Evolutionary conservation across 2,113 vertebrate species (phyloP).

Genomic region (Antechinus stuartii): DNA sequence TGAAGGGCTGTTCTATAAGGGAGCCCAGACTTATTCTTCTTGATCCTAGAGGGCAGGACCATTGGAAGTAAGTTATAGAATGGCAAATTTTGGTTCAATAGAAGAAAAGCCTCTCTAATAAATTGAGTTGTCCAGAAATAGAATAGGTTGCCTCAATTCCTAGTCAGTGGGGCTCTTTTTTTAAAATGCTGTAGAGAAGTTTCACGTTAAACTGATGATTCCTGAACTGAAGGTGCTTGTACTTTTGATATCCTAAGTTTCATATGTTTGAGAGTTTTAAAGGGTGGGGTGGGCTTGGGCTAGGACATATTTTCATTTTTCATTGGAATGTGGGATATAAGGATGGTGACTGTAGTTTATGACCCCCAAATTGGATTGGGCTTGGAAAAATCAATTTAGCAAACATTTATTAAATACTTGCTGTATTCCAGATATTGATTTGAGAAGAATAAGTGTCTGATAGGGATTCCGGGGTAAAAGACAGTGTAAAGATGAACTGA

Average conservation of each 20-base stretch:
- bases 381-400: background rate
- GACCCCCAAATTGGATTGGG: background rate
- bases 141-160: background rate
- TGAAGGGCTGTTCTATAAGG: background rate
- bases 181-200: background rate
- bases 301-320: background rate
- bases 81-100: background rate
- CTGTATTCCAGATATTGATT: background rate
- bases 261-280: background rate
- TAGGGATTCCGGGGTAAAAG: background rate
- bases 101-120: background rate
- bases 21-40: background rate
- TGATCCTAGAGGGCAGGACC: background rate
- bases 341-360: background rate
- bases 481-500: background rate
- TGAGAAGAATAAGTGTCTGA: background rate
- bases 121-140: background rate
- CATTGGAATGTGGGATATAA: background rate
- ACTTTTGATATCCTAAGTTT: background rate
- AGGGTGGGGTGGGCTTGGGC: background rate
- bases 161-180: background rate
- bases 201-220: background rate
- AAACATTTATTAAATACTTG: background rate
- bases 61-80: background rate
- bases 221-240: background rate